phyloP scores from a whole-genome alignment of 2,797 vertebrate genomes.

The Eurystomus glaucurus region DNA sequence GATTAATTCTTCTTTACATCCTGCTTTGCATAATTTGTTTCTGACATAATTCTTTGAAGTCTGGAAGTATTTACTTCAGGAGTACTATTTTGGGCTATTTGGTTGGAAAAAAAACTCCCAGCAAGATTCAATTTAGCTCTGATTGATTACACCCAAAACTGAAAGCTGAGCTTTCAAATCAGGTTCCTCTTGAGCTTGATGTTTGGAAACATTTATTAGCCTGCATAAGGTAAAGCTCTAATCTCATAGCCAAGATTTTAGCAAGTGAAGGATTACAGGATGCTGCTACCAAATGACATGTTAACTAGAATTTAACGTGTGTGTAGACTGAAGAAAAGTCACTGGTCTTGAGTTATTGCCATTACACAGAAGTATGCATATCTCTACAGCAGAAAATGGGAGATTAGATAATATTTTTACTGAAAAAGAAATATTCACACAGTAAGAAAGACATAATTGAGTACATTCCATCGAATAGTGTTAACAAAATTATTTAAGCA shows the following conservation, averaged over 20 bases:
- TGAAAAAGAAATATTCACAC: neutral
- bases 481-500: neutral
- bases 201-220: neutral
- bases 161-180: neutral
- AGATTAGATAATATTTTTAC: neutral
- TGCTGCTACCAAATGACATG: neutral
- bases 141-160: neutral
- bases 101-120: neutral
- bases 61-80: neutral
- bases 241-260: neutral
- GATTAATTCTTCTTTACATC: neutral
- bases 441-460: neutral
- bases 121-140: neutral
- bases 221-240: neutral
- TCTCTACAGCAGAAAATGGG: neutral
- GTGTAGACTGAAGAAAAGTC: neutral
- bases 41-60: neutral
- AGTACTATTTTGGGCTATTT: neutral
- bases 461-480: neutral
- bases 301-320: neutral
- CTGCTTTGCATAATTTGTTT: neutral
- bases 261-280: neutral
- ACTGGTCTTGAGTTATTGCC: neutral
- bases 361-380: neutral
- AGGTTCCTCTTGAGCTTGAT: neutral